Percentiles rank a stretch among this genome's conserved stretches.
phyloP scores from a whole-genome alignment of 2,888 invertebrate species.

The Sepiola atlantica region DNA sequence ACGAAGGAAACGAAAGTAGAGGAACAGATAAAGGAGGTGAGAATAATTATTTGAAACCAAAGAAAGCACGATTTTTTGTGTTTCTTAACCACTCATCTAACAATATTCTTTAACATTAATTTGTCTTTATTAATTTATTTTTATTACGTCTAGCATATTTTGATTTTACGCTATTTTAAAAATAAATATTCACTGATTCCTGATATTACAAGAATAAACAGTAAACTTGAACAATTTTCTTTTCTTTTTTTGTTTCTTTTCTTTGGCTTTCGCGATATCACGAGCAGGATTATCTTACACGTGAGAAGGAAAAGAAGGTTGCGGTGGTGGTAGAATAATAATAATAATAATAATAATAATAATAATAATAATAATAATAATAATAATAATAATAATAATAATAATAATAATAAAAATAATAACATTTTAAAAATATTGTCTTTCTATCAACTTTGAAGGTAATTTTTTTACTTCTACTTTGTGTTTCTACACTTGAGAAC shows the following conservation, averaged over 20 bases:
- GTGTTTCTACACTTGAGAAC: neutral
- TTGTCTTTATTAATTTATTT: neutral
- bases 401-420: neutral
- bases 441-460: neutral
- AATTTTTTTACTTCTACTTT: neutral
- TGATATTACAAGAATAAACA: neutral
- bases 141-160: neutral
- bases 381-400: neutral
- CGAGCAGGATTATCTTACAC: neutral
- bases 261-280: neutral
- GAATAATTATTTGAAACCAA: too few species aligned
- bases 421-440: neutral
- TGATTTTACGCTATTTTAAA: neutral
- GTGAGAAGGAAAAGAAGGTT: too few species aligned
- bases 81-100: neutral
- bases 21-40: too few species aligned
- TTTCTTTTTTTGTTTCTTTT: neutral
- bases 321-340: too few species aligned
- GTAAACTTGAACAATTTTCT: neutral
- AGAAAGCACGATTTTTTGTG: too few species aligned
- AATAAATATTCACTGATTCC: neutral
- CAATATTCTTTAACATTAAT: neutral
- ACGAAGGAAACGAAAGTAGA: too few species aligned
- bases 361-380: too few species aligned
- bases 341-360: too few species aligned